Evolutionary conservation across 2,888 invertebrate species (phyloP).

Genomic region (Aporophyla lueneburgensis): DNA sequence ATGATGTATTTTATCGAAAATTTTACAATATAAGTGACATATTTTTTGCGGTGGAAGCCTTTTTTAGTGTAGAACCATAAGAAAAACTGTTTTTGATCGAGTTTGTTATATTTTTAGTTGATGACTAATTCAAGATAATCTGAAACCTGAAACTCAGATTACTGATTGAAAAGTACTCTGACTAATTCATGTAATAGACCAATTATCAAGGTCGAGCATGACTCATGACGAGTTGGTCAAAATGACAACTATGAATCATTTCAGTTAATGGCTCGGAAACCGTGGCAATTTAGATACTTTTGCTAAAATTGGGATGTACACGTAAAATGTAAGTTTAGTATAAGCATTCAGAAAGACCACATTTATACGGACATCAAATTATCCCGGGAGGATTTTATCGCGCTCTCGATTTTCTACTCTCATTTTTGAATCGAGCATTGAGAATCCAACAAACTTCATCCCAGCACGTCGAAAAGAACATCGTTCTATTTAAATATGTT

Average conservation of each 20-base stretch:
- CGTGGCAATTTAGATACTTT: background rate
- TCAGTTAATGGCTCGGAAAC: background rate
- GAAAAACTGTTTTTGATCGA: background rate
- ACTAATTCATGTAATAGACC: background rate
- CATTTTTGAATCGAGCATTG: no score
- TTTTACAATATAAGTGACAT: no score
- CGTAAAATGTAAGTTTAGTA: no score
- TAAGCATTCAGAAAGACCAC: no score
- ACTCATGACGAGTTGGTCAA: background rate
- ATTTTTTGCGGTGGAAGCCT: background rate
- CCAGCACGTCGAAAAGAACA: no score
- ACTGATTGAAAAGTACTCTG: background rate
- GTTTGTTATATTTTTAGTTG: background rate
- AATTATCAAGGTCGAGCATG: background rate
- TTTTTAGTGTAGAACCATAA: background rate
- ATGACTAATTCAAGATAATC: slow-evolving; percentile 2
- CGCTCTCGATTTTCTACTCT: no score
- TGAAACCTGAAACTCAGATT: background rate
- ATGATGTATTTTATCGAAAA: background rate
- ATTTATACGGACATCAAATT: no score
- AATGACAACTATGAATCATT: background rate
- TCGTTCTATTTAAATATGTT: no score
- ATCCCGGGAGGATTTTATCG: no score
- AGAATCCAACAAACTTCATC: no score
- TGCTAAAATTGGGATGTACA: no score